Evolutionary conservation across 2,888 invertebrate genomes (phyloP).

Genomic region (Brenthis daphne): DNA sequence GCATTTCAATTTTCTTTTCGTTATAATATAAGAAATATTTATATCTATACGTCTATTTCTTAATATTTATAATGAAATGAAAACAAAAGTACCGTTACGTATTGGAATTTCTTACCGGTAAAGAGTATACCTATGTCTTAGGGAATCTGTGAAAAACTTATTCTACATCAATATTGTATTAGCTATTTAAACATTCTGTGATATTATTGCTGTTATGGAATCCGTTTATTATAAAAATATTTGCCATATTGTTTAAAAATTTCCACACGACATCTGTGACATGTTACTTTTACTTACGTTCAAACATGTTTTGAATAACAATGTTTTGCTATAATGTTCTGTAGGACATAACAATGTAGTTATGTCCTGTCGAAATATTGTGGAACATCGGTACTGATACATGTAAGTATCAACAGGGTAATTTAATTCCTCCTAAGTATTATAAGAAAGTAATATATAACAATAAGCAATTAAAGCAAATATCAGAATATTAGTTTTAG

Average conservation of each 20-base stretch:
- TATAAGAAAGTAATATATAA: too few relatives aligned
- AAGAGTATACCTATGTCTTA: too few relatives aligned
- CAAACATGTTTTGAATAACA: conserved; percentile 28
- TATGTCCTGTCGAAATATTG: conserved; percentile 8
- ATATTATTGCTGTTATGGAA: conserved; percentile 7
- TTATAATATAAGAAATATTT: too few relatives aligned
- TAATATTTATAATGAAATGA: too few relatives aligned
- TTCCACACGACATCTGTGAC: conserved; percentile 15
- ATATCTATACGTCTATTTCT: too few relatives aligned
- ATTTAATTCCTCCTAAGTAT: too few relatives aligned
- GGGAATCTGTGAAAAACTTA: too few relatives aligned
- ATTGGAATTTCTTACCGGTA: too few relatives aligned
- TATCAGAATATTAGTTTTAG: too few relatives aligned
- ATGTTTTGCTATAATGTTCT: conserved; percentile 4
- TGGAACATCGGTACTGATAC: not conserved
- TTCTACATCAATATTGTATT: not conserved
- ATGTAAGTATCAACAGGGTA: not conserved
- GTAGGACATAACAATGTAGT: conserved; percentile 17
- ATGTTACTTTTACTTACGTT: conserved; percentile 31
- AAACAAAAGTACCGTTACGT: too few relatives aligned
- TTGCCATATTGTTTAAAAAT: conserved; percentile 27
- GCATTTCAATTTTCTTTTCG: too few relatives aligned
- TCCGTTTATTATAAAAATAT: conserved; percentile 22
- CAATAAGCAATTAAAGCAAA: too few relatives aligned
- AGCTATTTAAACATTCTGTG: not conserved